A percentile compares a stretch with the other conserved stretches of the same genome.
phyloP scores from a whole-genome alignment of 2,888 invertebrate genomes.

The Rhimphoctona megacephalus region DNA sequence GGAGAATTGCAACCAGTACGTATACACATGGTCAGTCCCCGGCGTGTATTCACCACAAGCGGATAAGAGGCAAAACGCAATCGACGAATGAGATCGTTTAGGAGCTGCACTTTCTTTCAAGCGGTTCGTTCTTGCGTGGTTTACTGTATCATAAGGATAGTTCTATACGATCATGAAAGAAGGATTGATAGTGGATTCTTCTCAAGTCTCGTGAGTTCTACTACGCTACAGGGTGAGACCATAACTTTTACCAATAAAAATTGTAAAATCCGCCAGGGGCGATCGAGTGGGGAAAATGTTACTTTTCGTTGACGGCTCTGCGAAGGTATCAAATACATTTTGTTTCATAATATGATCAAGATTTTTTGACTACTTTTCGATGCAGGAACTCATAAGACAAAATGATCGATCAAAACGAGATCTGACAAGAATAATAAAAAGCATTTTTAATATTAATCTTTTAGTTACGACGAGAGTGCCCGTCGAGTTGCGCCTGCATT shows the following conservation, averaged over 20 bases:
- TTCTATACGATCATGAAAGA: not conserved
- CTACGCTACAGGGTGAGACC: slow-evolving; percentile 3
- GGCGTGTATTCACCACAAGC: slow-evolving; percentile 13
- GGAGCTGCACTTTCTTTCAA: slow-evolving; percentile 69
- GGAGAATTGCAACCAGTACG: slow-evolving; percentile 11
- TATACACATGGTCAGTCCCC: slow-evolving; percentile 5
- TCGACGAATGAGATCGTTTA: slow-evolving; percentile 65
- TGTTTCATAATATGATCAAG: not conserved
- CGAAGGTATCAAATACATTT: no score
- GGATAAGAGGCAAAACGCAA: slow-evolving; percentile 57
- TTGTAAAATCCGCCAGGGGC: not conserved
- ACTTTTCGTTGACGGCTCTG: not conserved
- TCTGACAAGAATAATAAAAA: not conserved
- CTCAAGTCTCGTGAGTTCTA: not conserved
- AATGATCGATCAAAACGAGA: not conserved
- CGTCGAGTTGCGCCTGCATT: no score
- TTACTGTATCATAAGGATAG: slow-evolving; percentile 20
- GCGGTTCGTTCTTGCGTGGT: slow-evolving; percentile 21
- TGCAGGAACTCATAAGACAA: not conserved
- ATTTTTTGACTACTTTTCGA: not conserved
- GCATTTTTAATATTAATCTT: not conserved
- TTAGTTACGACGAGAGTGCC: not conserved
- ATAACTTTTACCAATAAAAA: not conserved
- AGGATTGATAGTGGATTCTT: slow-evolving; percentile 14
- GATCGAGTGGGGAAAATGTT: not conserved